Evolutionary conservation across 2,797 vertebrate genomes (phyloP), one percentile per base, ranked within the genome.

Genomic region (Gallinago solitaria): DNA sequence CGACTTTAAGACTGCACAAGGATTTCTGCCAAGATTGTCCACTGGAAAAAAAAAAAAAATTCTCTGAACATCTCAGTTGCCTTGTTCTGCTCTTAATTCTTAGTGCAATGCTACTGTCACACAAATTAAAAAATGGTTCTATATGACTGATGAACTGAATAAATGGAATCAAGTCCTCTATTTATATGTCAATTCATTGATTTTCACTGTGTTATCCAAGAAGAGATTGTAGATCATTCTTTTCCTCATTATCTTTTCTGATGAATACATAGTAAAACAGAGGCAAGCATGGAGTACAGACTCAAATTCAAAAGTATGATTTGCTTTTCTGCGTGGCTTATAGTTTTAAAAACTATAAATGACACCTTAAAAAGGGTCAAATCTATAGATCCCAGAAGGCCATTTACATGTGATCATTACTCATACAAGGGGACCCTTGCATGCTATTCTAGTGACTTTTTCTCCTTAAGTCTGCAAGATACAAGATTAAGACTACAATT

Each of bases 1-100:
- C 5, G 2, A 33, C 20, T 64, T 88, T 67, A 41, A 30, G 28
- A 41, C 48, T 28, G 24, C 14, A 67, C 11, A 61, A 47, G 8
- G 4, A 23, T 54, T 95, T 89, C 35, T 82, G 59, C 12, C 15
- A 48, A 56, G 23, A 65, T 4, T 39, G 5, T 41, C 30, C 0
- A 0, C 5, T 39, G 2, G 2, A 7, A 23, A 5, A 45, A 23
- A 19, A 19, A 16, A 6, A 15, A 25, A 10, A 25, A 16, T 11
- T 25, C 9, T 47, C 8, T 17, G 18, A 53, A 67, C 12, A 50
- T 16, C 53, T 75, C 1, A 45, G 9, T 18, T 83, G 17, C 33
- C 25, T 9, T 76, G 10, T 27, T 69, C 51, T 56, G 25, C 10
- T 33, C 48, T 61, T 21, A 79, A 60, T 45, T 79, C 60, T 50